These are phyloP conservation scores for Scolanthus callimorphus DNA, from an alignment of 92 coral and sea anemone species.

Conservation along the genomic window DNA sequence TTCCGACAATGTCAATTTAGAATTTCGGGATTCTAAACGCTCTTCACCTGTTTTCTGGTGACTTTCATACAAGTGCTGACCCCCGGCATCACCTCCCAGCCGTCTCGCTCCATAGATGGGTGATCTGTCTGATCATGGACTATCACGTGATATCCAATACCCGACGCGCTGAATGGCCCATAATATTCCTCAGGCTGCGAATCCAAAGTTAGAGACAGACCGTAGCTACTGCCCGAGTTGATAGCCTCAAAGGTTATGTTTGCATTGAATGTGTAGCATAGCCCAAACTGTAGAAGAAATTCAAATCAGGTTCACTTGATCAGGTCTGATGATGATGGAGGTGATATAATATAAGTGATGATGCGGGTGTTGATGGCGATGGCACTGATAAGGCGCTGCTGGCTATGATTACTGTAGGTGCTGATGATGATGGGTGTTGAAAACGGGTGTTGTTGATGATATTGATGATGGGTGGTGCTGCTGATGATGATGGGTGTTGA, in stretches of 20 bases:
- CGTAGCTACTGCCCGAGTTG: slow-evolving; percentile 20
- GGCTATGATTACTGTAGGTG: too few species aligned
- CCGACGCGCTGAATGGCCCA: slow-evolving; percentile 54
- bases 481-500: too few species aligned
- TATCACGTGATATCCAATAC: slow-evolving; percentile 44
- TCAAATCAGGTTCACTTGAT: background rate
- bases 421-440: too few species aligned
- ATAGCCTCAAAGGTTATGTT: slow-evolving; percentile 13
- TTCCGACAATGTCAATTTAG: too few species aligned
- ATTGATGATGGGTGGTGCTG: too few species aligned
- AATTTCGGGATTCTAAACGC: too few species aligned
- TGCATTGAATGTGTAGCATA: slow-evolving; percentile 64
- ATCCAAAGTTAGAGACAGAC: slow-evolving; percentile 29
- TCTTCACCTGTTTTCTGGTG: slow-evolving; percentile 28
- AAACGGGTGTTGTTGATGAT: too few species aligned
- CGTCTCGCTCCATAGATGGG: slow-evolving; percentile 39
- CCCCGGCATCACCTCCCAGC: slow-evolving; percentile 49
- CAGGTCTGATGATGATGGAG: background rate
- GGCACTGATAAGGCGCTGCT: too few species aligned
- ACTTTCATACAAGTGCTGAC: slow-evolving; percentile 39
- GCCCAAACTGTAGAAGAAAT: slow-evolving; percentile 43
- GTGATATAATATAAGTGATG: too few species aligned
- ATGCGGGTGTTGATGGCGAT: too few species aligned
- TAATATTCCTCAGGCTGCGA: slow-evolving; percentile 66
- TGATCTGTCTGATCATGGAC: slow-evolving; percentile 49